Base-by-base conservation (phyloP, 2,113 vertebrate genomes). In the Pygathrix nemaeus region DNA sequence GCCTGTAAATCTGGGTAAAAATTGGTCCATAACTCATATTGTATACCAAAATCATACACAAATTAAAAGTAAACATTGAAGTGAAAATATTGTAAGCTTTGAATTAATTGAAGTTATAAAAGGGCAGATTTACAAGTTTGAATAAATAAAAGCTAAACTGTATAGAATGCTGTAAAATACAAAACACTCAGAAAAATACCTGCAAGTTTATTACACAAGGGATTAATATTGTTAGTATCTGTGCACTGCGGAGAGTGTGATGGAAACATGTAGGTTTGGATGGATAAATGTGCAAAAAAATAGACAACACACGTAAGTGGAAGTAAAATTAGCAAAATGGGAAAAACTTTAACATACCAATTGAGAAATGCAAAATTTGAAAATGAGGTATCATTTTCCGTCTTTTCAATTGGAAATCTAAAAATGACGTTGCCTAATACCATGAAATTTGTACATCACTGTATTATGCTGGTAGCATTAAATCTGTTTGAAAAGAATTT, bases 401-500 rank as follows among this genome's bases (percentile, higher is more conserved):
- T 78, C 61, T 93, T 64, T 50, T 97, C 43, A 90, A 38, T 40
- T 82, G 43, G 32, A 93, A 93, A 70, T 76, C 90, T 52, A 64
- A 87, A 92, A 70, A 30, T 40, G 52, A 70, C 66, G 68, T 93
- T 81, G 93, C 23, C 20, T 90, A 90, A 72, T 83, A 70, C 0
- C 7, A 12, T 55, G 25, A 82, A 90, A 76, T 86, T 90, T 96
- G 13, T 75, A 50, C 20, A 57, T 94, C 40, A 52, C n/a, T 64
- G 21, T 88, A 13, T 81, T 66, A 32, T 80, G 61, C 78, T 92
- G 48, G 21, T 79, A 85, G 64, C 14, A 10, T 84, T 40, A 84
- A 80, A 80, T 80, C 13, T 76, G 9, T 68, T 94, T 70, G 57
- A 94, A 92, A 93, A 76, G 5, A 89, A 66, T 94, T 89, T 80